These are phyloP conservation scores for Phocides pigmalion DNA, from an alignment of 1,140 invertebrate species.

Conservation along the genomic window DNA sequence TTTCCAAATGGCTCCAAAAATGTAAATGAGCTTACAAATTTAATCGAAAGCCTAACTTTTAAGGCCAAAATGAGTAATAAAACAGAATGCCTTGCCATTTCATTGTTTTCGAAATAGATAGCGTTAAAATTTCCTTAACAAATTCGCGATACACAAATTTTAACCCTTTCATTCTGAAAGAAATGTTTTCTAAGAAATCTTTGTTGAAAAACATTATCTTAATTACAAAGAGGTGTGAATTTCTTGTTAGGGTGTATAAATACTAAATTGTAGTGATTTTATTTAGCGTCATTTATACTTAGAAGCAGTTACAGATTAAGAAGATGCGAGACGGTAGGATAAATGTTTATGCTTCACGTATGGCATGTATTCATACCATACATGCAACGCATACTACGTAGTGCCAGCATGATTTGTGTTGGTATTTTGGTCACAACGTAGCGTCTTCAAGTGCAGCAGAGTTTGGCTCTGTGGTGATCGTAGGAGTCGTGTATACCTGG, in stretches of 20 bases:
- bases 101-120: constrained; percentile 30
- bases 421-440: no score
- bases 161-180: constrained; percentile 25
- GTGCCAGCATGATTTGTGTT: no score
- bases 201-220: constrained; percentile 21
- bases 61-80: constrained; percentile 22
- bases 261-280: neutral
- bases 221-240: constrained; percentile 27
- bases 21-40: constrained; percentile 16
- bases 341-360: no score
- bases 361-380: no score
- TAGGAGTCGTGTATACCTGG: no score
- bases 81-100: constrained; percentile 25
- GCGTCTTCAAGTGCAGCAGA: no score
- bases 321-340: no score
- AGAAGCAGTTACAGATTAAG: no score
- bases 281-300: no score
- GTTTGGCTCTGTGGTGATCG: no score
- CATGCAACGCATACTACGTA: no score
- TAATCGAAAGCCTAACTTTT: constrained; percentile 20
- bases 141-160: constrained; percentile 32
- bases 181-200: constrained; percentile 17
- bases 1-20: constrained; percentile 25
- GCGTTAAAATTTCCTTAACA: constrained; percentile 23
- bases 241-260: constrained; percentile 9